Base-by-base conservation (phyloP, 2,113 vertebrate genomes). In the Baryphthengus martii region DNA sequence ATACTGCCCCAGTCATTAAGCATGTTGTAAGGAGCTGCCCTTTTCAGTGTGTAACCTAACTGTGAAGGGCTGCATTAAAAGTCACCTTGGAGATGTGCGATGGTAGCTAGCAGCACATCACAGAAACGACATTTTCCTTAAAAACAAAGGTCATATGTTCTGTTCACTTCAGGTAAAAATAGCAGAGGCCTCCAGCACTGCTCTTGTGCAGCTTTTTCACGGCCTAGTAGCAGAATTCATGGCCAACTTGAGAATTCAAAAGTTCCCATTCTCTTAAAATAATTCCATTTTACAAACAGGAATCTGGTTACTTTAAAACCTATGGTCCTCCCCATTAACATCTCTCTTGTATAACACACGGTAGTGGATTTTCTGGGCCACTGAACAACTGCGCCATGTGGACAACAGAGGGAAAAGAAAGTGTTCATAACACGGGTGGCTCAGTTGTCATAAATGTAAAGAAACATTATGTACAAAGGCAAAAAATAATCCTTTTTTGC, bases 81-180 rank as follows among this genome's bases (percentile, higher is more conserved):
- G 95, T 97, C 97, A 97, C 97, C 87, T 97, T 97, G 94, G 44
- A 80, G 67, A 90, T 49, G 31, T 90, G 67, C 2, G 1, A 75
- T 33, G 67, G 66, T 42, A 90, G 81, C 80, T 77, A 90, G 71
- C 26, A 88, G 82, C 83, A 93, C 56, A 94, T 93, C 88, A 94
- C 78, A 26, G 21, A 96, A 91, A 96, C 95, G 91, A 84, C 88
- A 97, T 95, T 97, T 97, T 96, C 65, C 94, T 97, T 85, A 59
- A 83, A 95, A 96, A 86, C 58, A 91, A 93, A 92, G 89, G 85
- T 89, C 67, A 76, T 79, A 33, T 78, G 66, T 95, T 97, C 81
- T 92, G n/a, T 78, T 94, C 90, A 80, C n/a, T 94, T 61, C 90
- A 88, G 66, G 88, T 96, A 95, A 97, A 98, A 98, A 98, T 96